Percentiles rank a stretch among this genome's conserved stretches.
phyloP scores from a whole-genome alignment of 1,140 invertebrate species.

The Polypedilum pembai region DNA sequence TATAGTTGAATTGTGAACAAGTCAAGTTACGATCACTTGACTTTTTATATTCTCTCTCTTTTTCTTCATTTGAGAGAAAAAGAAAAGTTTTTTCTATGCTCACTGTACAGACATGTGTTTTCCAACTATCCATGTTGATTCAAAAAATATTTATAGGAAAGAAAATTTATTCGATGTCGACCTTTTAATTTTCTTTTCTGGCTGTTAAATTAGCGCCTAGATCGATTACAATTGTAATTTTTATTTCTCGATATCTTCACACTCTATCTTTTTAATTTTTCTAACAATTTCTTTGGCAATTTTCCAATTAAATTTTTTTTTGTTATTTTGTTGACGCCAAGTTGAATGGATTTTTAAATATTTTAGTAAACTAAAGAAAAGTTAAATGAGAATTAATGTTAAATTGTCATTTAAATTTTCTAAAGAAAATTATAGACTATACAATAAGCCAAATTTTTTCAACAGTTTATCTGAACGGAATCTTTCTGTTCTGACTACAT shows the following conservation, averaged over 20 bases:
- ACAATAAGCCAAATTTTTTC: no score
- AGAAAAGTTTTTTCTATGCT: no score
- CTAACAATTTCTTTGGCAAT: slow-evolving; percentile 2
- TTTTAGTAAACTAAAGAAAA: no score
- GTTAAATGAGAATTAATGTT: no score
- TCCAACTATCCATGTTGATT: not conserved
- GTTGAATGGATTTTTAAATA: no score
- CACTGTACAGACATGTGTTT: no score
- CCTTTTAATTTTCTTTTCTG: not conserved
- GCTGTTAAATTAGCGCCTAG: not conserved
- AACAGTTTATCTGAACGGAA: no score
- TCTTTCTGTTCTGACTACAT: no score
- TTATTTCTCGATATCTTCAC: not conserved
- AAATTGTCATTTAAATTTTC: no score
- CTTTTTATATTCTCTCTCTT: not conserved
- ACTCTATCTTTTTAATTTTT: not conserved
- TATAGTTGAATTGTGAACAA: not conserved
- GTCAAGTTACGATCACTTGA: not conserved
- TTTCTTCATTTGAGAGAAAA: not conserved
- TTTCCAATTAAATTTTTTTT: slow-evolving; percentile 11
- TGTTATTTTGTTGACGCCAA: not conserved
- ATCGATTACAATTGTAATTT: not conserved
- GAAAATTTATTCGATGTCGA: not conserved
- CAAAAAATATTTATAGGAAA: not conserved
- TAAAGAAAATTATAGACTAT: no score